Percentiles rank a stretch among this genome's conserved stretches.
These are phyloP conservation scores for Rhabdornis inornatus DNA, from an alignment of 2,113 vertebrate species.

Conservation along the genomic window DNA sequence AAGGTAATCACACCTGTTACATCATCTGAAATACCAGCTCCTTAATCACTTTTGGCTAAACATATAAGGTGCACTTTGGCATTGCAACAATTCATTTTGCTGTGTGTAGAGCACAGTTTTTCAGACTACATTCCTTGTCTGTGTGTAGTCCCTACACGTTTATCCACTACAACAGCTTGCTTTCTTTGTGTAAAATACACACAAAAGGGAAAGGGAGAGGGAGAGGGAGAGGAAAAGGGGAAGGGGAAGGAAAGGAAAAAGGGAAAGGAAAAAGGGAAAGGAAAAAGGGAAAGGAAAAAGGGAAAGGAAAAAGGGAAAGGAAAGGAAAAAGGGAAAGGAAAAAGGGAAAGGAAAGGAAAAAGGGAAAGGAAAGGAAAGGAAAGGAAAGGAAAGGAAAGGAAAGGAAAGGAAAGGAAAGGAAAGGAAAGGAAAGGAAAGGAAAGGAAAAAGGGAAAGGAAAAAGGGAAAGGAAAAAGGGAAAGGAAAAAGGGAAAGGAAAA, in stretches of 20 bases:
- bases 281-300: too few relatives aligned
- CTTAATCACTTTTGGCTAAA: constrained; percentile 16
- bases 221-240: too few relatives aligned
- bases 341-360: neutral
- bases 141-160: neutral
- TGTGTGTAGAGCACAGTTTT: neutral
- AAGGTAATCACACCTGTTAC: neutral
- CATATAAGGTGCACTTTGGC: neutral
- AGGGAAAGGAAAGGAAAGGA: neutral
- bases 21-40: neutral
- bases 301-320: neutral
- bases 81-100: neutral
- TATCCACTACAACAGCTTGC: neutral
- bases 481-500: neutral
- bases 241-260: too few relatives aligned
- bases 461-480: too few relatives aligned
- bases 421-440: neutral
- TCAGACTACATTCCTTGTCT: neutral
- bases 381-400: neutral
- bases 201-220: too few relatives aligned
- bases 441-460: neutral
- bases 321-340: neutral
- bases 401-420: neutral
- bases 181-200: neutral
- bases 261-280: neutral